These are phyloP conservation scores for Astreopora myriophthalma DNA, from an alignment of 64 coral and sea anemone species.

Conservation along the genomic window DNA sequence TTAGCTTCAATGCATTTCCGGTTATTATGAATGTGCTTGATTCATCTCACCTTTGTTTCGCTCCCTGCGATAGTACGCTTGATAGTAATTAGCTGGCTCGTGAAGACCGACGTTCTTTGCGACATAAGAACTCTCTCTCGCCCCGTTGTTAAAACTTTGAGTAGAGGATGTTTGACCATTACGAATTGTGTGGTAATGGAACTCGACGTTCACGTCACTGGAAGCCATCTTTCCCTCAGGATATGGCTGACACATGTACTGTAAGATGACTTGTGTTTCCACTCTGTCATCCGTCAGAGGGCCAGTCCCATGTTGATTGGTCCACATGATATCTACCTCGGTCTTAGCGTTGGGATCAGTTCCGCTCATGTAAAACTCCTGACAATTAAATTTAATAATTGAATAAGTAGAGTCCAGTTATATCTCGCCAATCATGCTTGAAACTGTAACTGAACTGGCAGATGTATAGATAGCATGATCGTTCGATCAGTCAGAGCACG, in stretches of 20 bases:
- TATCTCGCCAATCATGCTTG: too few species aligned
- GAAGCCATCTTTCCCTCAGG: background rate
- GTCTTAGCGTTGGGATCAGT: background rate
- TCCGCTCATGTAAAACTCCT: slow-evolving; percentile 34
- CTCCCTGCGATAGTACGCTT: slow-evolving; percentile 1
- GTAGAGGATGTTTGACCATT: background rate
- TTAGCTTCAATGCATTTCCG: too few species aligned
- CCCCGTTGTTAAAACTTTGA: background rate
- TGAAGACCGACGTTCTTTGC: background rate
- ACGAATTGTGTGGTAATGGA: slow-evolving; percentile 5
- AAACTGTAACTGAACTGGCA: too few species aligned
- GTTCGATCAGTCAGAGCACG: too few species aligned
- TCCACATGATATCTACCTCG: slow-evolving; percentile 48
- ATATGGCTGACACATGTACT: slow-evolving; percentile 37
- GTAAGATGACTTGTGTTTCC: slow-evolving; percentile 35
- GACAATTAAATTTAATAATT: too few species aligned
- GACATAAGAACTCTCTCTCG: background rate
- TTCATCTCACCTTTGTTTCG: slow-evolving; percentile 50
- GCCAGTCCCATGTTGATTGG: slow-evolving; percentile 28
- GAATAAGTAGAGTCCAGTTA: too few species aligned
- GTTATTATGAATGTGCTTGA: too few species aligned
- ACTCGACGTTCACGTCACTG: background rate
- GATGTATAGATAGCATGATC: too few species aligned
- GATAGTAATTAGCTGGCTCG: slow-evolving; percentile 10
- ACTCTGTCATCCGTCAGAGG: slow-evolving; percentile 2